Evolutionary conservation across 1,140 invertebrate species (phyloP), one percentile per base, ranked within the genome.

Genomic region (Hypsibius dujardini): DNA sequence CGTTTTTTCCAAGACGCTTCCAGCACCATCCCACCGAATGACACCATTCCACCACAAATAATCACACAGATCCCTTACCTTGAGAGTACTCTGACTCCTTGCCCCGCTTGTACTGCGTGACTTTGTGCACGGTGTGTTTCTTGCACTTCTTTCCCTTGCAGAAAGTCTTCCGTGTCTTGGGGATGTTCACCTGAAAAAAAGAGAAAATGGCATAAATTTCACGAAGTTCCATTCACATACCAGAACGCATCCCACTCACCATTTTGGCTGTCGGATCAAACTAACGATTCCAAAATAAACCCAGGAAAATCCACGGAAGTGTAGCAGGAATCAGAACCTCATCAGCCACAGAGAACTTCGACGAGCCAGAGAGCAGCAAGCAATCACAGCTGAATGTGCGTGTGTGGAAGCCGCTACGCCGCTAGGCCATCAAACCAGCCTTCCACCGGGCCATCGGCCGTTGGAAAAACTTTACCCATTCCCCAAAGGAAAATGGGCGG

Each of bases 31-130:
- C 28, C 28, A 28, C 28, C 28, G 28, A 28, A 28, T 28, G 28
- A 28, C 28, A 28, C 28, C 28, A 28, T 28, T 28, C 28, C 28
- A 28, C 28, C 28, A 28, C 28, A 28, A 28, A 28, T 28, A 28
- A 28, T 28, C 28, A 28, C 28, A 28, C 28, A 28, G 28, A 28
- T 28, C 28, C 28, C 80, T 89, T 85, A 79, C 90, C 90, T 80
- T 92, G 90, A 3, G 90, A 85, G 74, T 73, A 75, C 46, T 73
- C 40, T 78, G 72, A 72, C 77, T 81, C 75, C 81, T 97, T 98
- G 45, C 94, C 96, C 78, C 97, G 97, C 81, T 99, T 99, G 83
- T 99, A 99, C 80, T 98, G 96, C 70, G 95, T 96, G 28, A 99
- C 95, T 83, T 99, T 99, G 81, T 98, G 95, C 47, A 87, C 81